phyloP scores from a whole-genome alignment of 1,140 invertebrate genomes.

The Drosophila lacteicornis region DNA sequence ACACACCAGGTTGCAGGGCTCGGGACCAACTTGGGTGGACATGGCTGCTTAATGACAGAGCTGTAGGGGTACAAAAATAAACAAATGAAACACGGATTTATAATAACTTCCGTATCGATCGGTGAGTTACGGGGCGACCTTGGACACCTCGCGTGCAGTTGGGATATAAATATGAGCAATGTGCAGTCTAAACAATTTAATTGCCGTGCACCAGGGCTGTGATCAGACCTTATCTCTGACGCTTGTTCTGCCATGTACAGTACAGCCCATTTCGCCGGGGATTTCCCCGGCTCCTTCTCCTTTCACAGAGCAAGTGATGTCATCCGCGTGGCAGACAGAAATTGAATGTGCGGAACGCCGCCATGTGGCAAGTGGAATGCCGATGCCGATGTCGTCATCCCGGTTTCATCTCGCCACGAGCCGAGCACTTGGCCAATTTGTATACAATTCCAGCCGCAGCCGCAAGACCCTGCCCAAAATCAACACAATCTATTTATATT shows the following conservation, averaged over 20 bases:
- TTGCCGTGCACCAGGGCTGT: constrained; percentile 22
- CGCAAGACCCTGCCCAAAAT: constrained; percentile 14
- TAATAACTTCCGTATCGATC: constrained; percentile 24
- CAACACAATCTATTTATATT: constrained; percentile 33
- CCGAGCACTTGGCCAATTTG: constrained; percentile 6
- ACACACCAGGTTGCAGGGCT: constrained; percentile 85
- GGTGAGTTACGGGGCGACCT: constrained; percentile 9
- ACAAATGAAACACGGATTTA: constrained; percentile 4
- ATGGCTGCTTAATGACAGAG: constrained; percentile 20
- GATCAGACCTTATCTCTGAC: constrained; percentile 23
- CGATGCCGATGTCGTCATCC: constrained; percentile 21
- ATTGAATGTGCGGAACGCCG: background rate
- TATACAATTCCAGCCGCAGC: constrained; percentile 8
- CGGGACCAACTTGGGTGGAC: constrained; percentile 84
- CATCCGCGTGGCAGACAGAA: constrained; percentile 1
- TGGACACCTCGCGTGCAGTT: constrained; percentile 39
- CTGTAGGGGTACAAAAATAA: background rate
- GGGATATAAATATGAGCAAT: constrained; percentile 14
- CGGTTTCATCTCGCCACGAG: background rate
- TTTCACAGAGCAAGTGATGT: background rate
- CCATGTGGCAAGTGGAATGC: constrained; percentile 4
- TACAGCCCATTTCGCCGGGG: background rate
- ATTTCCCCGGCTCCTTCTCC: too few relatives aligned
- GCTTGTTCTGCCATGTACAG: background rate
- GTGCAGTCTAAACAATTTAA: constrained; percentile 6